These are phyloP conservation scores for Leucania comma DNA, from an alignment of 2,888 invertebrate genomes.

Conservation along the genomic window DNA sequence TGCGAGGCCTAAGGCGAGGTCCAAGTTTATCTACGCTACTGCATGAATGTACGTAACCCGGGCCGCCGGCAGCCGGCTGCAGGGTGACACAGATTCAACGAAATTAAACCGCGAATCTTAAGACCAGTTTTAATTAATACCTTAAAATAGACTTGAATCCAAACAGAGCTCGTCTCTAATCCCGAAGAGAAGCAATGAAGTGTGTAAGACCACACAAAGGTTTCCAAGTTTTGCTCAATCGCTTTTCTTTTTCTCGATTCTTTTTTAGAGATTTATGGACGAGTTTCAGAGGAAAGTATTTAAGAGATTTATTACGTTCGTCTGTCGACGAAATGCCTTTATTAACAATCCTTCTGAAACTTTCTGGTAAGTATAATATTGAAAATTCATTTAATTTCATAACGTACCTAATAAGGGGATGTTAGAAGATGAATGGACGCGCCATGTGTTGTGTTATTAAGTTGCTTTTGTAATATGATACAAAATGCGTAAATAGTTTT, in stretches of 20 bases:
- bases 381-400: slow-evolving; percentile 49
- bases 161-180: slow-evolving; percentile 29
- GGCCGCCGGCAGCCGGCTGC: slow-evolving; percentile 24
- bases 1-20: too few species aligned
- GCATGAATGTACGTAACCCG: too few species aligned
- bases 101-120: slow-evolving; percentile 49
- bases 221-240: slow-evolving; percentile 21
- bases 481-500: too few species aligned
- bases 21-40: too few species aligned
- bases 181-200: slow-evolving; percentile 29
- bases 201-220: slow-evolving; percentile 26
- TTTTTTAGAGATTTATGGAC: slow-evolving; percentile 30
- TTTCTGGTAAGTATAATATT: slow-evolving; percentile 53
- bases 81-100: slow-evolving; percentile 52
- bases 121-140: slow-evolving; percentile 46
- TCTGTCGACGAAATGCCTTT: slow-evolving; percentile 48
- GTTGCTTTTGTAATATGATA: too few species aligned
- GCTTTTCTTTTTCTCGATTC: slow-evolving; percentile 26
- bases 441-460: neutral
- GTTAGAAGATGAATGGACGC: slow-evolving; percentile 6
- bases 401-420: slow-evolving; percentile 11
- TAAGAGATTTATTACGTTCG: slow-evolving; percentile 50
- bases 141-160: slow-evolving; percentile 51
- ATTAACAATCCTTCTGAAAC: slow-evolving; percentile 56
- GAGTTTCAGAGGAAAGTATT: slow-evolving; percentile 37